These are phyloP conservation scores for Jaculus jaculus DNA, from an alignment of 2,113 vertebrate genomes.

Conservation along the genomic window DNA sequence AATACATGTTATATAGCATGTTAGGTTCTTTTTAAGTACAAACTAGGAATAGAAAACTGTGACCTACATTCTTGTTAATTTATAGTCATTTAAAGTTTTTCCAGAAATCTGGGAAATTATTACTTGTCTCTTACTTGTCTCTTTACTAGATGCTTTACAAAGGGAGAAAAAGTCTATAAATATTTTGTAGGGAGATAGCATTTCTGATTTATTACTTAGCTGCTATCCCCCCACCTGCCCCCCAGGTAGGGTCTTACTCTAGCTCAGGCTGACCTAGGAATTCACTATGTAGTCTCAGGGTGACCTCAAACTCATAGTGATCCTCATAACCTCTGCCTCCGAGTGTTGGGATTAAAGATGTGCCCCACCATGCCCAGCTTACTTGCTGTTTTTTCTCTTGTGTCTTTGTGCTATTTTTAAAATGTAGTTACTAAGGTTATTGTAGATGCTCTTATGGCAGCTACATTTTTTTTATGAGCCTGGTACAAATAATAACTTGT, in stretches of 20 bases:
- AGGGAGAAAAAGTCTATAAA: neutral
- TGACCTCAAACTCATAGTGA: no score
- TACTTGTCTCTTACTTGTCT: conserved; percentile 25
- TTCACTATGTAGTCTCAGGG: no score
- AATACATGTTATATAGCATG: neutral
- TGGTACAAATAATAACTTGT: neutral
- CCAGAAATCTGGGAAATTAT: neutral
- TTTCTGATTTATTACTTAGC: neutral
- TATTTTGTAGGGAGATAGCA: neutral
- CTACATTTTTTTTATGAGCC: neutral
- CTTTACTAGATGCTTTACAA: neutral
- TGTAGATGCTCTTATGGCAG: neutral
- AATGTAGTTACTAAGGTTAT: neutral
- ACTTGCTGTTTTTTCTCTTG: neutral
- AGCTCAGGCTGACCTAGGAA: no score
- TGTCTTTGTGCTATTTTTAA: neutral
- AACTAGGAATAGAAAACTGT: neutral
- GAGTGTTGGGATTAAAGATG: no score
- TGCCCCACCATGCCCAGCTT: neutral
- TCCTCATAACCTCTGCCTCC: no score
- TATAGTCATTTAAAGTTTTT: neutral
- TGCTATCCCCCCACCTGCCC: neutral
- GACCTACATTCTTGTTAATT: conserved; percentile 23
- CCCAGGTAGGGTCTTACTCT: no score
- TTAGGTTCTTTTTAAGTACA: neutral